phyloP scores from a whole-genome alignment of 2,797 vertebrate species.

The Benthosema pterotum region DNA sequence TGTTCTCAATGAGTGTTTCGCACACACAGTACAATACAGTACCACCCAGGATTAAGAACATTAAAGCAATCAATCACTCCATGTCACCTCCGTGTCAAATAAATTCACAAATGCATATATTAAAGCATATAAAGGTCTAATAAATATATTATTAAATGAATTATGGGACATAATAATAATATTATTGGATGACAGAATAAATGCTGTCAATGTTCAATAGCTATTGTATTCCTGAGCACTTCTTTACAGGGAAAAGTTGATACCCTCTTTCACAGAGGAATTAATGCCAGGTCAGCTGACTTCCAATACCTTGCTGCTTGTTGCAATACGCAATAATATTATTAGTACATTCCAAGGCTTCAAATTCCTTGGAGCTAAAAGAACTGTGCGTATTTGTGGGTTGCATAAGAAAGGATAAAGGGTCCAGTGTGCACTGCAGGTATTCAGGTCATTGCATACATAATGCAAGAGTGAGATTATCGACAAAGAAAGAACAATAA shows the following conservation, averaged over 20 bases:
- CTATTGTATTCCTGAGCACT: slow-evolving; percentile 40
- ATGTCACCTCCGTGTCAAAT: slow-evolving; percentile 23
- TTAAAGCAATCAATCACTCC: slow-evolving; percentile 39
- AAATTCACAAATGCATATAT: slow-evolving; percentile 21
- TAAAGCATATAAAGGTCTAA: neutral
- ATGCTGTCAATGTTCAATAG: slow-evolving; percentile 23
- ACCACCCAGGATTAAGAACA: slow-evolving; percentile 31
- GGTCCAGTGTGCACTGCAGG: slow-evolving; percentile 33
- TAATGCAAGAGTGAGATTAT: slow-evolving; percentile 49
- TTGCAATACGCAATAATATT: slow-evolving; percentile 73
- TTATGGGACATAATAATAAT: neutral
- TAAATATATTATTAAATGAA: slow-evolving; percentile 9
- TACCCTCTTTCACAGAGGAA: slow-evolving; percentile 68
- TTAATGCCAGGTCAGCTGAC: slow-evolving; percentile 78
- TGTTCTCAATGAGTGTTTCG: neutral
- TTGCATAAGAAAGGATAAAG: slow-evolving; percentile 60
- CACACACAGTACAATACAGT: slow-evolving; percentile 25
- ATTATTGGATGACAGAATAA: slow-evolving; percentile 17
- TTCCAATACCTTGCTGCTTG: slow-evolving; percentile 75
- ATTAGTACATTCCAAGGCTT: slow-evolving; percentile 66
- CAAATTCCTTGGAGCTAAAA: slow-evolving; percentile 71
- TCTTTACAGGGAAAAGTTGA: slow-evolving; percentile 68
- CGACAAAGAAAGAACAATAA: slow-evolving; percentile 38
- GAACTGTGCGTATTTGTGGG: slow-evolving; percentile 22
- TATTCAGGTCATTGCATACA: slow-evolving; percentile 51